These are phyloP conservation scores for Pterois miles DNA, from an alignment of 2,797 vertebrate species.

Conservation along the genomic window DNA sequence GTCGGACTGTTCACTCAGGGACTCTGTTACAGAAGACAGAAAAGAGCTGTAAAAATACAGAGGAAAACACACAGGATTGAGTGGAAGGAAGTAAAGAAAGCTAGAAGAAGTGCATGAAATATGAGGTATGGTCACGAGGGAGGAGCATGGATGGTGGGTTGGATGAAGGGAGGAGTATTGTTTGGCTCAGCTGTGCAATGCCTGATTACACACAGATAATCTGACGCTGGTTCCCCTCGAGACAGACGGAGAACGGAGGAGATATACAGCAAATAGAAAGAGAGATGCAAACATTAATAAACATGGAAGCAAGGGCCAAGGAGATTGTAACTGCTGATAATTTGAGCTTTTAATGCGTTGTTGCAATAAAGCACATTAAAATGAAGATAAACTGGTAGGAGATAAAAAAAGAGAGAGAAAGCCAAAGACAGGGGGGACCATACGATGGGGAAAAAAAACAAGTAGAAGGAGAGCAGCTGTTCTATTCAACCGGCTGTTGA, in stretches of 20 bases:
- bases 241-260: conserved; percentile 34
- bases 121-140: conserved; percentile 40
- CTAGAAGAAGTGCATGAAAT: conserved; percentile 32
- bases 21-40: conserved; percentile 3
- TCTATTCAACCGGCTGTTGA: conserved; percentile 31
- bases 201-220: conserved; percentile 78
- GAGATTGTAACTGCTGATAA: conserved; percentile 35
- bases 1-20: conserved; percentile 7
- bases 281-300: conserved; percentile 41
- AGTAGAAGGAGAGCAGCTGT: conserved; percentile 40
- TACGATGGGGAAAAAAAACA: not conserved
- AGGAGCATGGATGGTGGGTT: conserved; percentile 8
- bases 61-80: conserved; percentile 1
- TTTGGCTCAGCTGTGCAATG: conserved; percentile 66
- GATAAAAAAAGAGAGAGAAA: not conserved
- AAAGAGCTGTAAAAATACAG: conserved; percentile 34
- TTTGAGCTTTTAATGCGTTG: conserved; percentile 10
- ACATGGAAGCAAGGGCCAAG: conserved; percentile 9
- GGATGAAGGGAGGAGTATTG: conserved; percentile 50
- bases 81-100: conserved; percentile 7
- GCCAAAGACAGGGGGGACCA: conserved; percentile 5
- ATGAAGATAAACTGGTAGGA: conserved; percentile 1
- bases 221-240: conserved; percentile 47
- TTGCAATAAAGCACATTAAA: conserved; percentile 12
- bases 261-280: conserved; percentile 18